Evolutionary conservation across 2,797 vertebrate genomes (phyloP).

Genomic region (Synanceia verrucosa): DNA sequence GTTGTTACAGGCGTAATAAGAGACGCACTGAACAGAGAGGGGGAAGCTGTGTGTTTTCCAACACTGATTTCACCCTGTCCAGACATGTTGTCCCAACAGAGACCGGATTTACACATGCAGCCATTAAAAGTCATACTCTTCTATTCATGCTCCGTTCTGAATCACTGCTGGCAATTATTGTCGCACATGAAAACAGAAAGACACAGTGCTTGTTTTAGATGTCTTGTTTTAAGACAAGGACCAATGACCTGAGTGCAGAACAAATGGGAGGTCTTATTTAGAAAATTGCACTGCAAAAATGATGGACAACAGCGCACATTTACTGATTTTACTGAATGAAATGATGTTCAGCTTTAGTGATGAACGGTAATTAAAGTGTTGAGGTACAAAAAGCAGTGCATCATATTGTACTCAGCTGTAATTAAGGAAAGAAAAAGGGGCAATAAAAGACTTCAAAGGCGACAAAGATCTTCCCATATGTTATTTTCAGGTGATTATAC

Average conservation of each 20-base stretch:
- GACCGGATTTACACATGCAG: conserved; percentile 10
- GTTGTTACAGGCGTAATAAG: neutral
- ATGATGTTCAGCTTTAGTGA: neutral
- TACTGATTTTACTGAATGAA: no score
- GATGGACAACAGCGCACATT: neutral
- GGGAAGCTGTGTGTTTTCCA: conserved; percentile 32
- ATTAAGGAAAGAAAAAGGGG: neutral
- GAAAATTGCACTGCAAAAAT: neutral
- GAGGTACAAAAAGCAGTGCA: neutral
- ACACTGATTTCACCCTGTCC: conserved; percentile 34
- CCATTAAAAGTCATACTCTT: conserved; percentile 12
- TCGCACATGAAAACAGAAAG: neutral
- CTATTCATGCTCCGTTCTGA: neutral
- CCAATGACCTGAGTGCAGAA: no score
- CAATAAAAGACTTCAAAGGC: neutral
- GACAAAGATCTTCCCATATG: neutral
- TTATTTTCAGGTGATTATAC: no score
- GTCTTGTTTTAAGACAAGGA: no score
- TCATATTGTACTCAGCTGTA: neutral
- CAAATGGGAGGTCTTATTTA: neutral
- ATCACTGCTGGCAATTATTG: neutral
- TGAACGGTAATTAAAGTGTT: neutral
- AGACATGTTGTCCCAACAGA: conserved; percentile 23
- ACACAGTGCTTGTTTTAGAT: neutral
- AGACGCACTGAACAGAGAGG: neutral